Base-by-base conservation (phyloP, 2,797 vertebrate species). In the Danio aesculapii region DNA sequence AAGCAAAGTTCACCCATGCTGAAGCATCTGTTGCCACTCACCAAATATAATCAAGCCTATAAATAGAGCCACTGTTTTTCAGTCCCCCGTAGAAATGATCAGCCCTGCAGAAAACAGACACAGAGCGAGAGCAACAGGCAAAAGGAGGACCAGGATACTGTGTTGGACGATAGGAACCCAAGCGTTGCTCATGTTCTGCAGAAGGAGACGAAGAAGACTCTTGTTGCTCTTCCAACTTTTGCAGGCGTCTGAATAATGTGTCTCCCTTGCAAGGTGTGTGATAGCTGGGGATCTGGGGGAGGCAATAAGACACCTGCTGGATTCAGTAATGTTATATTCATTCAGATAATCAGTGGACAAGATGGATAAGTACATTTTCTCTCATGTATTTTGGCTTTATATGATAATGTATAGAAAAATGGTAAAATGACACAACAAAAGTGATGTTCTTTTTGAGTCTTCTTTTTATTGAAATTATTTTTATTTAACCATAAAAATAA, bases 1-100 rank as follows among this genome's bases (percentile, higher is more conserved):
- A 86, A 81, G 67, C 84, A 85, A 87, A 84, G 87, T 84, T 87
- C 74, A 77, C 41, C 39, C 49, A 14, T 55, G 75, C 81, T 75
- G 58, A 50, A 78, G 78, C 81, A 80, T 86, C 83, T 84, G 83
- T 85, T 80, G 62, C 79, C 83, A 64, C 75, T 71, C 83, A 83
- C 84, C 84, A 83, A 84, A 88, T 88, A 85, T 87, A 87, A 81
- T 87, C 84, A 79, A 79, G 67, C 30, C 81, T 88, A 88, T 77
- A 85, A 84, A 89, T 87, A 88, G 86, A 86, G 39, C 62, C 85
- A 83, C 79, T 85, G 85, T 84, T 84, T 82, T 77, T 81, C 55
- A 74, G 77, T 49, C 49, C 63, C 16, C 77, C 80, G 19, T 63
- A 83, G 83, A 84, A 83, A 84, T 83, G 63, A 81, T 75, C 73